Base-by-base conservation (phyloP, 2,888 invertebrate species). In the Anaspis maculata region DNA sequence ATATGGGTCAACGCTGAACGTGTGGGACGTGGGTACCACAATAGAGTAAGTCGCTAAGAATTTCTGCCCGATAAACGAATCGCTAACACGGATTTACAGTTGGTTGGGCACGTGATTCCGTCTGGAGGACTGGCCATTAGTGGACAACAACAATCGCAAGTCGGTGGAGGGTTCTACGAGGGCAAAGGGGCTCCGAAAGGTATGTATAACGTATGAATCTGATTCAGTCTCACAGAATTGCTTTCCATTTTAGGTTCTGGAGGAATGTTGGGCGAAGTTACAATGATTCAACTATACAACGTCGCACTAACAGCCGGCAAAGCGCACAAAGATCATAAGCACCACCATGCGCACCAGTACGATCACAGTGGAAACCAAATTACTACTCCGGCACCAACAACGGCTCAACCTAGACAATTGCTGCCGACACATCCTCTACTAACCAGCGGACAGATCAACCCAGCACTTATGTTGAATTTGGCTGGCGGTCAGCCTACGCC, bases 1-100 rank as follows among this genome's bases (percentile, higher is more conserved):
- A 76, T 87, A 48, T 88, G 88, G 87, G 78, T 88, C 41, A 85
- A 86, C 60, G 80, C 80, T 12, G 88, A 88, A 62, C 72, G 88
- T 45, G 85, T 88, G 30, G 87, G 87, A 44, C 74, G 88, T 55
- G 88, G 88, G 39, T 88, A 85, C 63, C 82, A 87, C 66, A 88
- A 88, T 61, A 74, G 86, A 67, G 88, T 88, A 68, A 77, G 77
- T 65, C 16, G n/a, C n/a, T 19, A 28, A 36, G 28, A 11, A 27
- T 30, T 23, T 2, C 14, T 10, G 4, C 3, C 15, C 12, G 23
- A 11, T 30, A 3, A 24, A 13, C 12, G 13, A 27, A n/a, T n/a
- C 13, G 27, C 15, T 3, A 19, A 13, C 3, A n/a, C 13, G 15
- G 9, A 13, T 34, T 67, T 68, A 22, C 64, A 87, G 87, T 68